These are phyloP conservation scores for Ptilodon capucinus DNA, from an alignment of 2,888 invertebrate genomes.

Conservation along the genomic window DNA sequence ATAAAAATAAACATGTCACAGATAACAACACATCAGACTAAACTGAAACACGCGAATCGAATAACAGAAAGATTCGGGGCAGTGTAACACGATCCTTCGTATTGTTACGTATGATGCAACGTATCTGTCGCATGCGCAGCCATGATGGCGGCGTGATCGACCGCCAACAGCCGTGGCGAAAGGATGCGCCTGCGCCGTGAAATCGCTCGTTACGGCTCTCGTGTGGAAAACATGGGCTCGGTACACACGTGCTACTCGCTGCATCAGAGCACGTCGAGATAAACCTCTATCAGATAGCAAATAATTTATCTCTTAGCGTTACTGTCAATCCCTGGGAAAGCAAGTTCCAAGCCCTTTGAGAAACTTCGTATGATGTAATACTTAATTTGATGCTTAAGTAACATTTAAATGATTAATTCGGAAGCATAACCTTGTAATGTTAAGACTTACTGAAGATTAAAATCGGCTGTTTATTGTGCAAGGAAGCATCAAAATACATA, in stretches of 20 bases:
- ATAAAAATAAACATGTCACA: neutral
- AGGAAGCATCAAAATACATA: too few relatives aligned
- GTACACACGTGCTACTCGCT: neutral
- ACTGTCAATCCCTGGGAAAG: neutral
- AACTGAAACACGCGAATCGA: constrained; percentile 55
- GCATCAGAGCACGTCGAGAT: neutral
- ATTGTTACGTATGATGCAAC: constrained; percentile 66
- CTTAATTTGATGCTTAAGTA: too few relatives aligned
- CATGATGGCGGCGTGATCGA: constrained; percentile 66
- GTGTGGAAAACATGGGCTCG: constrained; percentile 31
- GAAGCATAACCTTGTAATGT: too few relatives aligned
- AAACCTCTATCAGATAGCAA: neutral
- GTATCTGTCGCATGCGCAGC: constrained; percentile 63
- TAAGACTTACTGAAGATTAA: too few relatives aligned
- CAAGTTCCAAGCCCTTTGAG: neutral
- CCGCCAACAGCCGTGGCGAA: constrained; percentile 74
- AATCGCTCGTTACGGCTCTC: constrained; percentile 68
- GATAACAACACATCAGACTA: constrained; percentile 9
- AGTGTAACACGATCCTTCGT: constrained; percentile 75
- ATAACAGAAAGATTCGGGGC: constrained; percentile 73
- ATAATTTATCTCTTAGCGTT: neutral
- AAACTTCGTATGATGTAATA: neutral
- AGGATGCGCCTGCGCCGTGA: constrained; percentile 76
- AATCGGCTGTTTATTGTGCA: too few relatives aligned
- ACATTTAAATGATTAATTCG: too few relatives aligned